These are phyloP conservation scores for Erythrolamprus reginae DNA, from an alignment of 2,113 vertebrate genomes.

Conservation along the genomic window DNA sequence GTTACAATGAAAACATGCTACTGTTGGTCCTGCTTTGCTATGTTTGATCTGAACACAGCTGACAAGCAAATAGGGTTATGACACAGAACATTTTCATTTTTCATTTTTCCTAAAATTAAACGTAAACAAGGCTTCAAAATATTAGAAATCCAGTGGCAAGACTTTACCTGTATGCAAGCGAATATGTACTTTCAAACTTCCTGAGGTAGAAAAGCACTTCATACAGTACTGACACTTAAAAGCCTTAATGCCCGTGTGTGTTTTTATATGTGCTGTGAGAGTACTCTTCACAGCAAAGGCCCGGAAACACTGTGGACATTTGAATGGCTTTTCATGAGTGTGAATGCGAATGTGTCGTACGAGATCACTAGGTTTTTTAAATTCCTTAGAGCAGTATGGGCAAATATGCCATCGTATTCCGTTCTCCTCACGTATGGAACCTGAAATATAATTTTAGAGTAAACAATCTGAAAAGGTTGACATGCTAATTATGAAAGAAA, in stretches of 20 bases:
- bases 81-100: too few species aligned
- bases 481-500: neutral
- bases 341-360: slow-evolving; percentile 98
- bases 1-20: neutral
- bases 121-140: neutral
- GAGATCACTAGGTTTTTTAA: slow-evolving; percentile 96
- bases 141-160: neutral
- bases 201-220: slow-evolving; percentile 98
- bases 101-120: neutral
- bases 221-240: slow-evolving; percentile 95
- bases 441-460: slow-evolving; percentile 60
- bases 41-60: neutral
- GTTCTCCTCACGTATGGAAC: slow-evolving; percentile 91
- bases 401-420: slow-evolving; percentile 95
- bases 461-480: neutral
- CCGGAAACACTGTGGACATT: slow-evolving; percentile 96
- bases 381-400: slow-evolving; percentile 94
- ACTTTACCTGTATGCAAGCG: slow-evolving; percentile 92
- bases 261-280: slow-evolving; percentile 96
- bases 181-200: slow-evolving; percentile 98
- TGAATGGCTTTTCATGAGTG: slow-evolving; percentile 98
- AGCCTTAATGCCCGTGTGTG: slow-evolving; percentile 94
- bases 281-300: slow-evolving; percentile 98
- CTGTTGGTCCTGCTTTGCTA: neutral
- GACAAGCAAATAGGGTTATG: too few species aligned